phyloP scores from a whole-genome alignment of 2,888 invertebrate species.

The Cloeon dipterum region DNA sequence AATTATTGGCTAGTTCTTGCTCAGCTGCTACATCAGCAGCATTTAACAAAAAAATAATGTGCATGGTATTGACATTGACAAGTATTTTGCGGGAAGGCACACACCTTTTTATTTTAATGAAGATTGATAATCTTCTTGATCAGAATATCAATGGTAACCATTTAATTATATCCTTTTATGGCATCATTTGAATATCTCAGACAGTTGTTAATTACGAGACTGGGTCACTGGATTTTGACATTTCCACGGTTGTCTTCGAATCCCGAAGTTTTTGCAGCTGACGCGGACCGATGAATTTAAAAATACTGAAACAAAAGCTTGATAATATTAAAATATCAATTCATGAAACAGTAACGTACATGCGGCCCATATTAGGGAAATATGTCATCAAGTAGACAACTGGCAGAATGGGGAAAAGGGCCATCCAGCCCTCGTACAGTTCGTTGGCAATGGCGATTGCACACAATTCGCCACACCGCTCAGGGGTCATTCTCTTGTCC shows the following conservation, averaged over 20 bases:
- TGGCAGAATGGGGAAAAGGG: conserved; percentile 32
- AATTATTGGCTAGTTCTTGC: no score
- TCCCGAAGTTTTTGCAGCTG: conserved; percentile 21
- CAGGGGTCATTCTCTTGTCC: conserved; percentile 21
- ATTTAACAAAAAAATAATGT: no score
- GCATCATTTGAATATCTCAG: no score
- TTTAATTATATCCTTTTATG: no score
- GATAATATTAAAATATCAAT: conserved; percentile 2
- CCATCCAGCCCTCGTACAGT: conserved; percentile 44
- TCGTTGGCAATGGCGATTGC: conserved; percentile 25
- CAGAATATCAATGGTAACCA: no score
- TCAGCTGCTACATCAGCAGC: no score
- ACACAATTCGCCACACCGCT: conserved; percentile 23
- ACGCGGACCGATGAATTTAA: conserved; percentile 18
- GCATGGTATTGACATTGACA: no score
- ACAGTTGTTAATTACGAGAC: no score
- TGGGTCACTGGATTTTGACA: no score
- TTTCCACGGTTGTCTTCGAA: conserved; percentile 15
- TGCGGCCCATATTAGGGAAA: conserved; percentile 24
- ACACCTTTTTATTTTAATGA: no score
- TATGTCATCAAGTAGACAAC: conserved; percentile 33
- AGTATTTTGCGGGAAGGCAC: no score
- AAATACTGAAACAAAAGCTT: conserved; percentile 15
- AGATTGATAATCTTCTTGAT: no score
- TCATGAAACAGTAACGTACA: neutral